Evolutionary conservation across 2,797 vertebrate genomes (phyloP).

Genomic region (Delichon dasypus): DNA sequence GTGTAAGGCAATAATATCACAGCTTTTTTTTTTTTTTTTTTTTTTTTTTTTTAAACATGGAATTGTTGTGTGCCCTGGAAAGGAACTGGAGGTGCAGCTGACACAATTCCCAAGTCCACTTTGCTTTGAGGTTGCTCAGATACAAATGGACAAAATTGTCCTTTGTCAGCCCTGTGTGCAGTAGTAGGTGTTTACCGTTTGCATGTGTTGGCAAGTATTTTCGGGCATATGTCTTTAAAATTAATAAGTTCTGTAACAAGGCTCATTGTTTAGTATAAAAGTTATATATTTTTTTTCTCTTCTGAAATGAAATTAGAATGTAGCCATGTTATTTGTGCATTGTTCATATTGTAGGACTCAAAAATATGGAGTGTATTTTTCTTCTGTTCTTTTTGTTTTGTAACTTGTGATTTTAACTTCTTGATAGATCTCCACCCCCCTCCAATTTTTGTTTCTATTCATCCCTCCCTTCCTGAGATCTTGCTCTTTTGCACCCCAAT

Average conservation of each 20-base stretch:
- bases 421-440: background rate
- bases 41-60: background rate
- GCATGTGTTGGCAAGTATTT: background rate
- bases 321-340: background rate
- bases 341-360: background rate
- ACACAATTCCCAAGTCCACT: background rate
- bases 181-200: background rate
- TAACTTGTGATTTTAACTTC: background rate
- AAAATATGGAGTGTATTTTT: background rate
- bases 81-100: background rate
- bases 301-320: background rate
- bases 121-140: background rate
- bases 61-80: background rate
- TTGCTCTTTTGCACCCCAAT: constrained; percentile 36
- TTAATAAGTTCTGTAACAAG: background rate
- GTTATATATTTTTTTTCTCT: background rate
- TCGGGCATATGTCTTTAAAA: background rate
- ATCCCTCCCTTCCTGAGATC: background rate
- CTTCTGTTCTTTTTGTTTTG: background rate
- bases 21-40: background rate
- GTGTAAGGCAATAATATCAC: accelerated
- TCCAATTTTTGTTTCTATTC: background rate
- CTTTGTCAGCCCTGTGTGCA: background rate
- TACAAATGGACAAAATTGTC: background rate
- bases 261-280: background rate